Base-by-base conservation (phyloP, 1,140 invertebrate species). In the Nymphalis io region DNA sequence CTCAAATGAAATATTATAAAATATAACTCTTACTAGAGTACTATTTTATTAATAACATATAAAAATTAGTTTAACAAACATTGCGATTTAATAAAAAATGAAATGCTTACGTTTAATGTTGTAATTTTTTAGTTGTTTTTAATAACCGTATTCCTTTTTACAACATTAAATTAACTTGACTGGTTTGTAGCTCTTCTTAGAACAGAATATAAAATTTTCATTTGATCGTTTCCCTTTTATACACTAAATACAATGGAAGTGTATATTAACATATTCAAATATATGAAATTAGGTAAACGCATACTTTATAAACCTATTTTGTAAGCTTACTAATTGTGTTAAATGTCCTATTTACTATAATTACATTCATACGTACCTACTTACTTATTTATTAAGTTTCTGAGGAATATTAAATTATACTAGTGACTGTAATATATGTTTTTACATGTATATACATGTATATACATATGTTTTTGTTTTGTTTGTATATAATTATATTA, bases 221-320 rank as follows among this genome's bases (percentile, higher is more conserved):
- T 15, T 40, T 0, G 2, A n/a, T n/a, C 21, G 5, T 48, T 53
- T 55, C 6, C 18, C 46, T 68, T 67, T 60, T 68, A 68, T 68
- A 68, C 38, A 21, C 5, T 59, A 16, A 33, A 16, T 61, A 68
- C 66, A 68, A 68, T 68, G 53, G 66, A 48, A 51, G 60, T 60
- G 46, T 48, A 33, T 42, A 48, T 38, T 48, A 27, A 60, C n/a
- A 60, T 61, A 60, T 63, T 63, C 39, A 39, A 53, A 38, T 53
- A 51, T 10, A 16, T 39, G 46, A 51, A 53, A 63, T 21, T 12
- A 27, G 61, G 27, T 55, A 15, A 39, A 21, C 18, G 15, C 0
- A 12, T 33, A 16, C 23, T 48, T 48, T 38, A 63, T 13, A 33
- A 33, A 33, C 4, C 27, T 51, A 8, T 20, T 51, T 20, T n/a